Conservation (phyloP, 2,113 vertebrate genomes). For the Hiodon tergisus region DNA sequence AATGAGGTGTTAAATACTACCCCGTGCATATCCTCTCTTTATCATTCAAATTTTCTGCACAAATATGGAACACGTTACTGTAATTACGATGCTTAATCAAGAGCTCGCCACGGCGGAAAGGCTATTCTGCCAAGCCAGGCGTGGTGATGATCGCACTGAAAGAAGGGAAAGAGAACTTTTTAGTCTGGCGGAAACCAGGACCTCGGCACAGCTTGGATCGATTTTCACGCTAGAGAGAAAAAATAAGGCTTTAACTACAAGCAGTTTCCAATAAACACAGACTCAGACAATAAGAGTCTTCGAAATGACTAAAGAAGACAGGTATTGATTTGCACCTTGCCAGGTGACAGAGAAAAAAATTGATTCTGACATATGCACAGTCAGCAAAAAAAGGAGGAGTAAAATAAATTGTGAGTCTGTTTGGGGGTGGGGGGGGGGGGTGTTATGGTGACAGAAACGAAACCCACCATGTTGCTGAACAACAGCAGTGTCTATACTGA, state of each 20-base stretch:
- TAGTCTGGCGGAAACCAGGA: too few relatives aligned
- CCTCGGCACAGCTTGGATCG: background rate
- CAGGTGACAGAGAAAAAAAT: slow-evolving; percentile 42
- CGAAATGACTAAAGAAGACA: slow-evolving; percentile 42
- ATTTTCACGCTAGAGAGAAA: slow-evolving; percentile 34
- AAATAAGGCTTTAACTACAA: slow-evolving; percentile 53
- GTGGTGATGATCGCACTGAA: too few relatives aligned
- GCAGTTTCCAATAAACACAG: slow-evolving; percentile 53
- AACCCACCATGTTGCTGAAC: background rate
- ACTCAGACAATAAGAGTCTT: slow-evolving; percentile 42
- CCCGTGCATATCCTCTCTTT: too few relatives aligned
- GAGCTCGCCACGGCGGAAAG: too few relatives aligned
- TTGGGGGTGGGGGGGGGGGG: too few relatives aligned
- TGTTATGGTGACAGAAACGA: background rate
- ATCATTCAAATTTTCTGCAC: too few relatives aligned
- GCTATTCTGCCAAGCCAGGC: too few relatives aligned
- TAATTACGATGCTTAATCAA: too few relatives aligned
- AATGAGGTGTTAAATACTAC: too few relatives aligned
- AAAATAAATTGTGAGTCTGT: background rate
- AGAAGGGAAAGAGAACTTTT: too few relatives aligned
- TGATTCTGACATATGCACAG: slow-evolving; percentile 36
- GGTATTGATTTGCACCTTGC: slow-evolving; percentile 47
- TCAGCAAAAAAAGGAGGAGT: slow-evolving; percentile 14
- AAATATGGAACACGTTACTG: too few relatives aligned
- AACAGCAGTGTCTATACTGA: background rate